Percentiles rank a stretch among this genome's conserved stretches.
phyloP scores from a whole-genome alignment of 2,797 vertebrate species.

The Micrastur ruficollis region DNA sequence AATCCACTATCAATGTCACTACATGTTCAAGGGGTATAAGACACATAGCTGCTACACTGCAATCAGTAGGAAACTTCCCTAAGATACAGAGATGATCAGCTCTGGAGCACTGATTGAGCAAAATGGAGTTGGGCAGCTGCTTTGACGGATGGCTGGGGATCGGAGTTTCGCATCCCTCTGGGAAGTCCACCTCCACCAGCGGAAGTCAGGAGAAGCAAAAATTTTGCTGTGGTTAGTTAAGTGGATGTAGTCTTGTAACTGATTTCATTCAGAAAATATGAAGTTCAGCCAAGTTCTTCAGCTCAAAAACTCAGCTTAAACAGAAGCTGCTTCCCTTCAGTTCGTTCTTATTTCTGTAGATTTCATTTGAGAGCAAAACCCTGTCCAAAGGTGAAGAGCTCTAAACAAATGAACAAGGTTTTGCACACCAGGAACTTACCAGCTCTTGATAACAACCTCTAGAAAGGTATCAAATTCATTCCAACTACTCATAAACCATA shows the following conservation, averaged over 20 bases:
- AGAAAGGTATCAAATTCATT: neutral
- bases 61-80: neutral
- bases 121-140: neutral
- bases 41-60: neutral
- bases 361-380: neutral
- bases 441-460: neutral
- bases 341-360: neutral
- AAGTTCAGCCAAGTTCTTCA: neutral
- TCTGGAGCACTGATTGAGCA: neutral
- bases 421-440: neutral
- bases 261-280: neutral
- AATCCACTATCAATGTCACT: neutral
- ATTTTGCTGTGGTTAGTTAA: neutral
- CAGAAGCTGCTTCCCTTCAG: neutral
- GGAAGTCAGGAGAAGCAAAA: neutral
- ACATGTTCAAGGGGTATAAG: neutral
- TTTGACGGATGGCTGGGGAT: neutral
- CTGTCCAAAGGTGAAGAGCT: neutral
- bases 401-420: neutral
- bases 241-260: neutral
- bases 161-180: rapidly evolving
- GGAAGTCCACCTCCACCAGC: neutral
- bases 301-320: neutral
- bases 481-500: neutral
- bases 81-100: neutral